Base-by-base conservation (phyloP, 30 jellyfish, hydroid and myxozoan species). In the Hydractinia symbiolongicarpus region DNA sequence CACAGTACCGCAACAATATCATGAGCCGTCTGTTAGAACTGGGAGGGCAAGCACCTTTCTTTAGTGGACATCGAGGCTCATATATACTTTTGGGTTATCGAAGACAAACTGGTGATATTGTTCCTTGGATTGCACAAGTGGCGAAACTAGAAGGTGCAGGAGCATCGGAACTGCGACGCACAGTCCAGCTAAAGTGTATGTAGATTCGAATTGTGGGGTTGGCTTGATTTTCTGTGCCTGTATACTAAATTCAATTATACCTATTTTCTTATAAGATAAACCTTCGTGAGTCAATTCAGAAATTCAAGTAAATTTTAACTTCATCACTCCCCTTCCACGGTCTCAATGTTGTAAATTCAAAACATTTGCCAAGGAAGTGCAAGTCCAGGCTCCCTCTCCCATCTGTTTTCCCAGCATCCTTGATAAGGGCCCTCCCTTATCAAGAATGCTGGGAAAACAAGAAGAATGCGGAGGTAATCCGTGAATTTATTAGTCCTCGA, bases 21-120 rank as follows among this genome's bases (percentile, higher is more conserved):
- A 67, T 91, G 56, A 88, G 85, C 8, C 81, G 79, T 55, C 79
- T 91, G 49, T 72, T 91, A 52, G 88, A 86, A 6, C 78, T 91
- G 53, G 97, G 97, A 14, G 96, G 91, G 20, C 79, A 61, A 6
- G 95, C 96, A n/a, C 96, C 97, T 10, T 82, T 81, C 30, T 56
- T 78, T 49, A 80, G 90, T 61, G 95, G 88, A 44, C 50, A 67
- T 55, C 72, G 87, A 61, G 96, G 97, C 10, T 86, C 97, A 0
- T 91, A 86, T 62, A 91, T 94, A 54, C 66, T 91, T 74, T 78
- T 91, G 53, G 97, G 97, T 44, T 86, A 74, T 79, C 79, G 86
- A 54, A 78, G 90, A 78, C 60, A 69, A 5, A 82, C 75, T 4
- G 95, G 94, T 40, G 86, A 91, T 67, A 52, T 73, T 16, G 62